Percentiles rank a stretch among this genome's conserved stretches.
These are phyloP conservation scores for Pedetes capensis DNA, from an alignment of 2,113 vertebrate genomes.

Conservation along the genomic window DNA sequence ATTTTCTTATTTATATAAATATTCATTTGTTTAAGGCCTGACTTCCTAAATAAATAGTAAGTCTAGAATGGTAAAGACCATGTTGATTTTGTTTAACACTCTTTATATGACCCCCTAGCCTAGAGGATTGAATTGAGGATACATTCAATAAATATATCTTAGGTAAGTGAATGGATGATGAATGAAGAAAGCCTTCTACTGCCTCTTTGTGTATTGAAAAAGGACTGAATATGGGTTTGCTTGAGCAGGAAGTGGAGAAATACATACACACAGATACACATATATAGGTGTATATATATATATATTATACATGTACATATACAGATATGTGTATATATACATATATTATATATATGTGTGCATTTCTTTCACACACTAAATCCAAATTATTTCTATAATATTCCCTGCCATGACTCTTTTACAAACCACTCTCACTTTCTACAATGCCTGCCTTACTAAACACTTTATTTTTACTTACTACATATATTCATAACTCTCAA, in stretches of 20 bases:
- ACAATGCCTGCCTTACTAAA: background rate
- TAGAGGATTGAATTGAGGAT: background rate
- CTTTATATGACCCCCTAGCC: background rate
- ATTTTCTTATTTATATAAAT: background rate
- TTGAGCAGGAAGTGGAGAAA: background rate
- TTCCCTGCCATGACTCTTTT: background rate
- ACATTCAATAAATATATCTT: conserved; percentile 11
- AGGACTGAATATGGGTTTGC: background rate
- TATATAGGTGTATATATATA: too few species aligned
- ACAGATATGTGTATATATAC: too few species aligned
- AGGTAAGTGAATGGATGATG: background rate
- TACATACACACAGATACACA: too few species aligned
- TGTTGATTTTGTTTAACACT: background rate
- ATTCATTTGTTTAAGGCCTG: background rate
- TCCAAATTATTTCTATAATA: background rate
- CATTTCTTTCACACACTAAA: background rate
- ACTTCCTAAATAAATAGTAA: background rate
- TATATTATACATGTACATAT: too few species aligned
- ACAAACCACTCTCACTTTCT: background rate
- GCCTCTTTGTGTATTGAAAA: background rate
- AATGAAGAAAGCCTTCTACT: background rate
- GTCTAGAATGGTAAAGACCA: background rate
- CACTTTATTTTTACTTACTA: background rate
- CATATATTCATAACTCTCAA: background rate
- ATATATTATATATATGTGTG: background rate